Base-by-base conservation (phyloP, 53 echinoderm and acorn worm genomes). In the Patiria pectinifera region DNA sequence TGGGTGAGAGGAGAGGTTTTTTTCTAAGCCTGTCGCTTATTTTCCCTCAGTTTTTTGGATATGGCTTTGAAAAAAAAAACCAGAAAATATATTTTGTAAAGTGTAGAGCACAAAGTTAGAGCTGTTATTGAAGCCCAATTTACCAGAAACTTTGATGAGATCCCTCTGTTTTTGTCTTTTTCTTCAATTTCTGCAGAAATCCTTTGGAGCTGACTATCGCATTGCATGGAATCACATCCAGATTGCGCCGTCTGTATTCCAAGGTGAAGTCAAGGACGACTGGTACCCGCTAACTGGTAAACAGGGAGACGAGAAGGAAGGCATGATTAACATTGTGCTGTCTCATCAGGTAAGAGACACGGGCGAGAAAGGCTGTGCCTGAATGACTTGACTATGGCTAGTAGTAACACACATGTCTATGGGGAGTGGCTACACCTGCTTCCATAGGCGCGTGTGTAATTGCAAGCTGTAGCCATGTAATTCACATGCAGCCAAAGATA, bases 241-340 rank as follows among this genome's bases (percentile, higher is more conserved):
- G 46, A 77, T 99, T 12, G 94, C 99, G 2, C 97, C 94, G 46
- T 25, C 82, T 7, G 97, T 99, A 59, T 89, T 97, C 69, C 94
- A 91, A 44, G 99, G 95, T 45, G 99, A 97, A 72, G 93, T 95
- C 53, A 97, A 95, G 84, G 99, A 99, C n/a, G 99, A 99, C 78
- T 99, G 99, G 99, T 97, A 94, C 71, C 96, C 99, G 8, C 88
- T 99, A 19, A 97, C 96, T 24, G 99, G 99, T 76, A 99, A 97
- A 84, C 99, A 99, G 71, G 99, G 99, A 3, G 97, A 99, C 49
- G 99, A 99, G 82, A 99, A 99, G 72, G 99, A 99, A 48, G 99
- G 99, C 15, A 99, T 99, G 99, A 96, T 99, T 12, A 99, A 99
- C 85, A 75, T 99, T 16, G 93, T 99, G 26, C 83, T 99, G 71